These are phyloP conservation scores for Adelognathus sp. DNA, from an alignment of 2,888 invertebrate species.

Conservation along the genomic window DNA sequence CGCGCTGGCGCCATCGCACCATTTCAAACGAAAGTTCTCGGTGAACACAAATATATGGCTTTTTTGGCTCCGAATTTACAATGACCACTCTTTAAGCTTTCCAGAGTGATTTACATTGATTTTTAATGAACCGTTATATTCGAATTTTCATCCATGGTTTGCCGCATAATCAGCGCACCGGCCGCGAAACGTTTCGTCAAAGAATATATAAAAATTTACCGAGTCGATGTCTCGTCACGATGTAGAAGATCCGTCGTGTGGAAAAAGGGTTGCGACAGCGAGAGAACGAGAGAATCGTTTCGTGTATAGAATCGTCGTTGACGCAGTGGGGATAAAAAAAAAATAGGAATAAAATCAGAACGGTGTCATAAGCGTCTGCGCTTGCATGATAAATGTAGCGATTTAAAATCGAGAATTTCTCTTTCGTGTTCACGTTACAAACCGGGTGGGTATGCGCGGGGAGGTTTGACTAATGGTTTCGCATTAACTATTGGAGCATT, in stretches of 20 bases:
- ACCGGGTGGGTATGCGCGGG: slow-evolving; percentile 42
- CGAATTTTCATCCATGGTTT: slow-evolving; percentile 40
- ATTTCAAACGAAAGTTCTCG: too few relatives aligned
- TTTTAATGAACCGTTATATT: neutral
- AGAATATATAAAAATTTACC: neutral
- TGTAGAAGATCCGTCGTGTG: slow-evolving; percentile 25
- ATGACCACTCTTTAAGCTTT: too few relatives aligned
- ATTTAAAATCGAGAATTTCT: slow-evolving; percentile 81
- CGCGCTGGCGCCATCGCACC: too few relatives aligned
- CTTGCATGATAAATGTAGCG: slow-evolving; percentile 81
- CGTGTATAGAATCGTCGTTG: slow-evolving; percentile 5
- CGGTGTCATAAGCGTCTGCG: slow-evolving; percentile 80
- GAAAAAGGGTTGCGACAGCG: slow-evolving; percentile 67
- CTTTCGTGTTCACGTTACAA: slow-evolving; percentile 79
- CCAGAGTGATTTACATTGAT: neutral
- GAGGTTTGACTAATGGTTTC: slow-evolving; percentile 81
- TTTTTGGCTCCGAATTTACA: too few relatives aligned
- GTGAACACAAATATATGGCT: too few relatives aligned
- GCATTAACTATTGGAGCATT: slow-evolving; percentile 81
- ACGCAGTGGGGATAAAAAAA: slow-evolving; percentile 73
- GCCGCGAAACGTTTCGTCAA: slow-evolving; percentile 30
- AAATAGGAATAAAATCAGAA: slow-evolving; percentile 77
- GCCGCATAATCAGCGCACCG: slow-evolving; percentile 22
- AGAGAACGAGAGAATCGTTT: slow-evolving; percentile 37
- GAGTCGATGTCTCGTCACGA: slow-evolving; percentile 13